phyloP scores from a whole-genome alignment of 2,888 invertebrate species.

The Callinectes sapidus region DNA sequence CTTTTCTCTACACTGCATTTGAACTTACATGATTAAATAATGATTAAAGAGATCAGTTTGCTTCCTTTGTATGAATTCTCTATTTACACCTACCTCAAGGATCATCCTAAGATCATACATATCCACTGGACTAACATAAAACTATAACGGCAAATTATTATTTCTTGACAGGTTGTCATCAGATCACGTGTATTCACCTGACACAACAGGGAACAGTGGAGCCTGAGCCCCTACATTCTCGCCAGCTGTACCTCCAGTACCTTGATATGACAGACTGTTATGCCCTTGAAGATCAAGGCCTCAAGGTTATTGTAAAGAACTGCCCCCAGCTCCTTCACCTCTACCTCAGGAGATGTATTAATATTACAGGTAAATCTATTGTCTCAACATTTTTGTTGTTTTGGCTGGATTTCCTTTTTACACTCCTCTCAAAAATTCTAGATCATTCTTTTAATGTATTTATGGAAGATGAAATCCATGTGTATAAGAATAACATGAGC shows the following conservation, averaged over 20 bases:
- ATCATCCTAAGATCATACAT: background rate
- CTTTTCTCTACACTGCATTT: conserved; percentile 18
- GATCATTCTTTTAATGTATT: background rate
- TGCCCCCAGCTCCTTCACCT: conserved; percentile 91
- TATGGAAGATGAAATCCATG: background rate
- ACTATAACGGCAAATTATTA: background rate
- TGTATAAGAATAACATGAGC: too few species aligned
- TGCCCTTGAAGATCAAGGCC: conserved; percentile 88
- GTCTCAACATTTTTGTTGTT: background rate
- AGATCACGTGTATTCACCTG: conserved; percentile 84
- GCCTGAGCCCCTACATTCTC: conserved; percentile 69
- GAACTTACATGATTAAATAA: conserved; percentile 8
- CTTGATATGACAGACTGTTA: conserved; percentile 94
- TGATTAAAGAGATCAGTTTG: background rate
- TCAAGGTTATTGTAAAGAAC: conserved; percentile 88
- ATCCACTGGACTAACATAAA: background rate
- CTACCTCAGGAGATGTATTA: conserved; percentile 90
- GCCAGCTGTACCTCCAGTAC: conserved; percentile 78
- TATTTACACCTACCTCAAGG: background rate
- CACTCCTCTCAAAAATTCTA: background rate
- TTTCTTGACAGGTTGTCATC: conserved; percentile 81
- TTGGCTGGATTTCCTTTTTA: background rate
- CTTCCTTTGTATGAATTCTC: background rate
- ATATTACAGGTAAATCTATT: conserved; percentile 84
- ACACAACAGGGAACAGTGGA: conserved; percentile 69